Conservation (phyloP, 2,797 vertebrate genomes). For the Synaphobranchus kaupii region DNA sequence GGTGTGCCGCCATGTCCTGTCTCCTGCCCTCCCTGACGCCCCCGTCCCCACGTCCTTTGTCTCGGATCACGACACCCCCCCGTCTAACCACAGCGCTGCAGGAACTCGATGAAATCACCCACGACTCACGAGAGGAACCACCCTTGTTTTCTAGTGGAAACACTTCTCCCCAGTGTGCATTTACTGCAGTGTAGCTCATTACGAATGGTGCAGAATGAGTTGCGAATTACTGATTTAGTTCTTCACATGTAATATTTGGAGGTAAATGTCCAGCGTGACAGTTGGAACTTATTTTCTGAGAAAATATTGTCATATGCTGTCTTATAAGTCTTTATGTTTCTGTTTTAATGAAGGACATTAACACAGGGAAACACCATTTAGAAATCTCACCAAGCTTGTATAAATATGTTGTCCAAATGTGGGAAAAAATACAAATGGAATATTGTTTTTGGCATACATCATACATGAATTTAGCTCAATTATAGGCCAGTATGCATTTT, state of each 20-base stretch:
- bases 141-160: neutral
- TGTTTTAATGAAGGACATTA: slow-evolving; percentile 23
- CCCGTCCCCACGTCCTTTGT: slow-evolving; percentile 35
- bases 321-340: slow-evolving; percentile 5
- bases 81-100: slow-evolving; percentile 30
- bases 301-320: slow-evolving; percentile 15
- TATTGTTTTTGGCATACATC: slow-evolving; percentile 1
- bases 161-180: neutral
- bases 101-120: slow-evolving; percentile 26
- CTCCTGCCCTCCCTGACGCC: slow-evolving; percentile 56
- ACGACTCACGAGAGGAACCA: neutral
- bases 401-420: slow-evolving; percentile 26
- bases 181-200: slow-evolving; percentile 4
- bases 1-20: slow-evolving; percentile 77
- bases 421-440: neutral
- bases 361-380: slow-evolving; percentile 3
- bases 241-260: slow-evolving; percentile 6
- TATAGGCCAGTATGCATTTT: neutral
- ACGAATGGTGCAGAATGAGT: neutral
- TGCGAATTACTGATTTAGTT: neutral
- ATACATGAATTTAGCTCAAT: neutral
- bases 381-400: slow-evolving; percentile 13
- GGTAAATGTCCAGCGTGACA: neutral
- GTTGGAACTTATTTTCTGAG: slow-evolving; percentile 25
- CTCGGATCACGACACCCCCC: slow-evolving; percentile 25